A percentile compares a stretch with the other conserved stretches of the same genome.
These are phyloP conservation scores for Lordiphosa collinella DNA, from an alignment of 1,140 invertebrate genomes.

Conservation along the genomic window DNA sequence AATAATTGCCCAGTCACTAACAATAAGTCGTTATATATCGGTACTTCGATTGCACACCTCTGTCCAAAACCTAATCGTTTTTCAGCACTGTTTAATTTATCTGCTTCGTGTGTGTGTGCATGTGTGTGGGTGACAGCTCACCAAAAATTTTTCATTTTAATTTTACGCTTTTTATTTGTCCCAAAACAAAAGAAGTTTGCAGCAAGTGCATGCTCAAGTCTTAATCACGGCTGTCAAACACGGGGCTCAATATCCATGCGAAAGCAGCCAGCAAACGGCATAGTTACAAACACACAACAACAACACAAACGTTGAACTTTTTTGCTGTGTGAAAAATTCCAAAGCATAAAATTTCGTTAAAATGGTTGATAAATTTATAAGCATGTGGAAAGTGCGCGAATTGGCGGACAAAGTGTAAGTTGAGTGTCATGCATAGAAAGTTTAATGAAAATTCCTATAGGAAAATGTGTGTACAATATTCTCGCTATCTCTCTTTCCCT, in stretches of 20 bases:
- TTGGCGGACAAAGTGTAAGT: constrained; percentile 97
- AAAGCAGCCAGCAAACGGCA: constrained; percentile 6
- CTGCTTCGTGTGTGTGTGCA: constrained; percentile 6
- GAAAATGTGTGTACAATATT: constrained; percentile 13
- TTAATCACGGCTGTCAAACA: constrained; percentile 1
- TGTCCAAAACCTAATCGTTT: background rate
- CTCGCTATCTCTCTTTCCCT: constrained; percentile 2
- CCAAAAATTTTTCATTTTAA: constrained; percentile 64
- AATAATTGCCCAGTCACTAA: no score
- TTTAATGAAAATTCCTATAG: background rate
- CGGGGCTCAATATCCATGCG: constrained; percentile 22
- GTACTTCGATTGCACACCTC: background rate
- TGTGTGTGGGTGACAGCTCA: constrained; percentile 52
- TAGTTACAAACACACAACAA: constrained; percentile 7
- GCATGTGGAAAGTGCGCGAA: constrained; percentile 97
- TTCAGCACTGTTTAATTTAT: constrained; percentile 10
- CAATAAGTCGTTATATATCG: background rate
- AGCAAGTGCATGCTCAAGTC: constrained; percentile 12
- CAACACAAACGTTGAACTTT: constrained; percentile 43
- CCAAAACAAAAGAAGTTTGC: background rate
- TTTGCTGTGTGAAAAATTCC: constrained; percentile 72
- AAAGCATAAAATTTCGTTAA: constrained; percentile 51
- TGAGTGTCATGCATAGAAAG: constrained; percentile 8
- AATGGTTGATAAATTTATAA: constrained; percentile 85
- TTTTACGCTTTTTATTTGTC: constrained; percentile 58